phyloP scores from a whole-genome alignment of 2,888 invertebrate genomes.

The Melinaea menophilus region DNA sequence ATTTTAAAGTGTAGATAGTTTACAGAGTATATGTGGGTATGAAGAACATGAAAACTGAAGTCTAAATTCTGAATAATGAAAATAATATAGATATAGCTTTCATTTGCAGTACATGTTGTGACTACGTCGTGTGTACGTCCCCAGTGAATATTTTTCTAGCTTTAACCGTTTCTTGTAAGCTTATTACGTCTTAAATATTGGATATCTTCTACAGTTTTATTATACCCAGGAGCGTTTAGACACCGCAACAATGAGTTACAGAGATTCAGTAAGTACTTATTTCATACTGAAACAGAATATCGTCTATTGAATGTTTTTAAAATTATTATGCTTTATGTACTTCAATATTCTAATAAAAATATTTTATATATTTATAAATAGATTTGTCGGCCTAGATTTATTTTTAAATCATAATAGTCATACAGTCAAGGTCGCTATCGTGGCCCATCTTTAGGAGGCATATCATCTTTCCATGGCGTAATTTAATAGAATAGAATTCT shows the following conservation, averaged over 20 bases:
- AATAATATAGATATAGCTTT: neutral
- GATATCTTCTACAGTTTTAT: neutral
- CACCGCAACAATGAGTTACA: conserved; percentile 58
- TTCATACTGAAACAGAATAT: neutral
- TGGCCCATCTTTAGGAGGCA: conserved; percentile 39
- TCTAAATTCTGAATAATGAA: neutral
- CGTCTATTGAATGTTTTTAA: neutral
- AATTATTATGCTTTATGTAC: neutral
- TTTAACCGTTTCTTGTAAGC: neutral
- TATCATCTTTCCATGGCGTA: conserved; percentile 50
- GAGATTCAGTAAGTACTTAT: conserved; percentile 58
- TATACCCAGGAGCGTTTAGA: conserved; percentile 1
- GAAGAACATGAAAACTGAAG: neutral
- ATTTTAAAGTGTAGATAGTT: neutral
- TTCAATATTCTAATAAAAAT: neutral
- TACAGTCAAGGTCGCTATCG: conserved; percentile 54
- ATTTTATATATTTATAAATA: conserved; percentile 36
- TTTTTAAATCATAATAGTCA: conserved; percentile 56
- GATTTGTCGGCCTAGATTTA: conserved; percentile 47
- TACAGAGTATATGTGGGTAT: neutral
- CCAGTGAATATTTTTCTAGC: conserved; percentile 7
- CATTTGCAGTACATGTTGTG: conserved; percentile 1
- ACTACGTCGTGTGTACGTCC: neutral
- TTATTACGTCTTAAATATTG: neutral
- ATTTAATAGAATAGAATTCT: conserved; percentile 25